Conservation (phyloP, 2,797 vertebrate species). For the Momotus momota region DNA sequence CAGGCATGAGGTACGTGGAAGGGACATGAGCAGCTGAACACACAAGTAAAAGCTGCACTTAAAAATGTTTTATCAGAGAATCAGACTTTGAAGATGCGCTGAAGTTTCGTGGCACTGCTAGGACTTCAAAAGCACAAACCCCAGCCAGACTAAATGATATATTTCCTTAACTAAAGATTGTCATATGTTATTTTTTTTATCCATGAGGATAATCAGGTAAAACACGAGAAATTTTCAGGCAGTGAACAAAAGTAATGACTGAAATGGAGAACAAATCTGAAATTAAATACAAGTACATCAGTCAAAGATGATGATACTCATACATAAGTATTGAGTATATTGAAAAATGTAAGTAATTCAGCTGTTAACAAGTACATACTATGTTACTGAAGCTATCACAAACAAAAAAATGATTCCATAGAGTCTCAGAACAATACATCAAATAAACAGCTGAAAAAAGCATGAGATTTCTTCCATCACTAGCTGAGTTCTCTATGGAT, state of each 20-base stretch:
- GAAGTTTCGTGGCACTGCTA: not conserved
- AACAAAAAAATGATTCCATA: not conserved
- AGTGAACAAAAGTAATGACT: not conserved
- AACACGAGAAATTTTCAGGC: not conserved
- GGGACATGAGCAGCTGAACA: not conserved
- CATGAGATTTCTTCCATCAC: not conserved
- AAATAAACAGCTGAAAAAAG: not conserved
- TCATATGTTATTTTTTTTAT: not conserved
- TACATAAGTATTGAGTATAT: not conserved
- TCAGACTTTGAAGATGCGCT: not conserved
- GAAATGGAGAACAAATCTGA: not conserved
- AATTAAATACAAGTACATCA: not conserved
- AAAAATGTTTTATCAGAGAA: not conserved
- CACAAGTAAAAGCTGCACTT: not conserved
- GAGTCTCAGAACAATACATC: not conserved
- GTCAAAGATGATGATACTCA: not conserved
- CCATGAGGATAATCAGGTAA: not conserved
- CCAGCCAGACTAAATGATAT: not conserved
- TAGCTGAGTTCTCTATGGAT: not conserved
- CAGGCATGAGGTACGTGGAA: not conserved
- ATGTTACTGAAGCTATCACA: not conserved
- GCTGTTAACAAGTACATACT: not conserved
- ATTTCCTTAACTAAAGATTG: not conserved
- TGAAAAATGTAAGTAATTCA: not conserved
- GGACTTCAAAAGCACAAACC: not conserved